Evolutionary conservation across 2,113 vertebrate genomes (phyloP).

Genomic region (Ceyx melanurus): DNA sequence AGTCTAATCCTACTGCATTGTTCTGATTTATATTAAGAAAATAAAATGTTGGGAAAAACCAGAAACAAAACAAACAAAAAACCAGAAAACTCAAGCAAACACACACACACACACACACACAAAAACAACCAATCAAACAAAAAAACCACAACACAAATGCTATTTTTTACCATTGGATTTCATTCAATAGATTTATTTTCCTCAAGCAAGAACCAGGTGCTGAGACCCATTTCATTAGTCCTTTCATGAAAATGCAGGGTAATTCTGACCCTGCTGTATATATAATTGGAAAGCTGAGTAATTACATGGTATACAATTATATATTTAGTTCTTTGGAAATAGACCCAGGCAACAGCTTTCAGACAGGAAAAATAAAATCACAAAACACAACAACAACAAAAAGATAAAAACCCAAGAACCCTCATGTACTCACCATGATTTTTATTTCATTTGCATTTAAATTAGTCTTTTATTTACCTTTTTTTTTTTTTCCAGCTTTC

Average conservation of each 20-base stretch:
- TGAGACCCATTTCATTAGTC: constrained; percentile 55
- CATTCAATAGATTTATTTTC: constrained; percentile 45
- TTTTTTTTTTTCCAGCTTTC: neutral
- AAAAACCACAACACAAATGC: neutral
- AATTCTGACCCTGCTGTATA: constrained; percentile 6
- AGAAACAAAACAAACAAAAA: neutral
- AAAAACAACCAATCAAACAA: too few relatives aligned
- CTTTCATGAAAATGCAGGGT: constrained; percentile 37
- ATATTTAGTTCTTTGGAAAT: constrained; percentile 46
- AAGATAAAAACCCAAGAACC: neutral
- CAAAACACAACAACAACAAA: neutral
- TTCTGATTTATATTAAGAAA: neutral
- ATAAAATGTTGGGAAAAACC: neutral
- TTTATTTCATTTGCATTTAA: neutral
- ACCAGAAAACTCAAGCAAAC: neutral
- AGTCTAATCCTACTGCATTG: neutral
- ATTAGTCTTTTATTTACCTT: neutral
- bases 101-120: too few relatives aligned
- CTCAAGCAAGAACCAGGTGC: constrained; percentile 12
- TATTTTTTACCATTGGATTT: neutral
- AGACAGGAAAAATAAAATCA: neutral
- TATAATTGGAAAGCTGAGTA: constrained; percentile 50
- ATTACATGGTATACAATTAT: constrained; percentile 62
- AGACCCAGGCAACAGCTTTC: constrained; percentile 20
- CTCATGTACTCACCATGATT: neutral